Evolutionary conservation across 2,888 invertebrate genomes (phyloP).

Genomic region (Itoplectis maculator): DNA sequence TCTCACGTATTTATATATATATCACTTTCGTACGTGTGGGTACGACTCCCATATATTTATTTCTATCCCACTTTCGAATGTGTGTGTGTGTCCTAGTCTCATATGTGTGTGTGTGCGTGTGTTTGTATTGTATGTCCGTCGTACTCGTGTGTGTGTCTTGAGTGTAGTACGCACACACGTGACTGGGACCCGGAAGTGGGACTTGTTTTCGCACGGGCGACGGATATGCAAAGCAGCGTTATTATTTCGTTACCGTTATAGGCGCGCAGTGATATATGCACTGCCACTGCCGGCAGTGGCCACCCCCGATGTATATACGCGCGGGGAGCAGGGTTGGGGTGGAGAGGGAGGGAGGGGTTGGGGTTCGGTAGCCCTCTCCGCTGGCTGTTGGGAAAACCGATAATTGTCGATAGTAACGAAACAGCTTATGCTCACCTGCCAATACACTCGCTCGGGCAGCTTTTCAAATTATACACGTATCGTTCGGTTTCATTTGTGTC

Average conservation of each 20-base stretch:
- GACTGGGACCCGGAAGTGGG: neutral
- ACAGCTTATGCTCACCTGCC: slow-evolving; percentile 53
- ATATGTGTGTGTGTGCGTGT: too few relatives aligned
- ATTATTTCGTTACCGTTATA: slow-evolving; percentile 56
- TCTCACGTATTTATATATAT: too few relatives aligned
- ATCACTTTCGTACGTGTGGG: too few relatives aligned
- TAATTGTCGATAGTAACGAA: slow-evolving; percentile 63
- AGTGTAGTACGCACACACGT: neutral
- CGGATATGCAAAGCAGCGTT: slow-evolving; percentile 52
- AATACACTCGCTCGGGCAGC: slow-evolving; percentile 34
- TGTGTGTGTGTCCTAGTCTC: too few relatives aligned
- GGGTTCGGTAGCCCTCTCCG: too few relatives aligned
- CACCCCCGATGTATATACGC: neutral
- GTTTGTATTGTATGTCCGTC: too few relatives aligned
- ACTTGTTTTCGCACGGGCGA: slow-evolving; percentile 50
- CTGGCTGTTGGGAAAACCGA: slow-evolving; percentile 51
- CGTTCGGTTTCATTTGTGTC: slow-evolving; percentile 32
- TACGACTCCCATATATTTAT: too few relatives aligned
- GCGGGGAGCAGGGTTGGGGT: neutral
- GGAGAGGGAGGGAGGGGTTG: too few relatives aligned
- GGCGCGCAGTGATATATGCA: slow-evolving; percentile 8
- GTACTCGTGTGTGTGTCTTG: too few relatives aligned
- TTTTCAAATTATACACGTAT: slow-evolving; percentile 28
- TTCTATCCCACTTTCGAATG: too few relatives aligned
- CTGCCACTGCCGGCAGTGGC: neutral